Percentiles rank a stretch among this genome's conserved stretches.
phyloP scores from a whole-genome alignment of 2,797 vertebrate species.

The Cynopterus sphinx region DNA sequence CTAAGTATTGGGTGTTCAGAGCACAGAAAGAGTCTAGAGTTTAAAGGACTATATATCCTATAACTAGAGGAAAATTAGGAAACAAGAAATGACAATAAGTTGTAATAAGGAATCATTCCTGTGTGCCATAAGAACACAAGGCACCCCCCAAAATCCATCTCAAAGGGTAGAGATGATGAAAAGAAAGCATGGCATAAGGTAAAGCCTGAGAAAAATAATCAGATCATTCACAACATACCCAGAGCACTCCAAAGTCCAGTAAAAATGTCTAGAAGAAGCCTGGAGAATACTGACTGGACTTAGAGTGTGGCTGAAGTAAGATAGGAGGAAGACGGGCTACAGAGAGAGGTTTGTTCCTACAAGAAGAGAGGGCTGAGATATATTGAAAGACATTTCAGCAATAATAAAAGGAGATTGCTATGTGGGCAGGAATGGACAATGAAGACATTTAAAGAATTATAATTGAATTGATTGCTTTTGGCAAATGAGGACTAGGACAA shows the following conservation, averaged over 20 bases:
- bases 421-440: not conserved
- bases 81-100: not conserved
- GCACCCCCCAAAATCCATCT: fast-evolving
- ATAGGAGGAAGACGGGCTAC: not conserved
- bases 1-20: not conserved
- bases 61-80: not conserved
- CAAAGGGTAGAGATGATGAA: not conserved
- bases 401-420: not conserved
- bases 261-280: not conserved
- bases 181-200: not conserved
- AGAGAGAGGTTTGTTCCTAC: not conserved
- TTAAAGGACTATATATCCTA: not conserved
- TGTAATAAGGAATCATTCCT: not conserved
- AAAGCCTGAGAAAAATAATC: not conserved
- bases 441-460: not conserved
- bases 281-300: not conserved
- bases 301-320: not conserved
- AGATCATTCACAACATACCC: not conserved
- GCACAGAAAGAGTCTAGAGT: not conserved
- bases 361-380: not conserved
- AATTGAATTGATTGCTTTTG: not conserved
- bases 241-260: not conserved
- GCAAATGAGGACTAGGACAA: not conserved
- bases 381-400: not conserved
- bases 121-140: not conserved